Evolutionary conservation across 2,113 vertebrate genomes (phyloP).

Genomic region (Oceanodroma tethys): DNA sequence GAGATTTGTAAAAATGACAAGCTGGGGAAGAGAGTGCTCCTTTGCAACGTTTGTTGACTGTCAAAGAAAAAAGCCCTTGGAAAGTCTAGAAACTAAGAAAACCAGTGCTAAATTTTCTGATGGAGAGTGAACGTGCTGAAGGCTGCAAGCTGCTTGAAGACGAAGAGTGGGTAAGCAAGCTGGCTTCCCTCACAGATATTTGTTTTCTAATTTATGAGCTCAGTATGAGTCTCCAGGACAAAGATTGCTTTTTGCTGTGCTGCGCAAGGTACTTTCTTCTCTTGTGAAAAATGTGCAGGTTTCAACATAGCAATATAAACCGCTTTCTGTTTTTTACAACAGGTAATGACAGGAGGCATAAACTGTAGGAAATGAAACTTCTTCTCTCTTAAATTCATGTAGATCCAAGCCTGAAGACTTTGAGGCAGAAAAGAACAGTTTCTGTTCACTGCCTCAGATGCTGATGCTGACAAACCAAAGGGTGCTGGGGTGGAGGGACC

Average conservation of each 20-base stretch:
- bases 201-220: background rate
- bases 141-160: background rate
- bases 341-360: background rate
- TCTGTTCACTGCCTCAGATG: background rate
- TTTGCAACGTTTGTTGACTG: background rate
- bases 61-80: background rate
- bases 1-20: background rate
- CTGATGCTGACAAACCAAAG: background rate
- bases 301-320: background rate
- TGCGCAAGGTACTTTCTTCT: background rate
- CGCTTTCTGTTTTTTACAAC: background rate
- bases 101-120: background rate
- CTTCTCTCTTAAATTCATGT: background rate
- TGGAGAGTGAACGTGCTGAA: background rate
- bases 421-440: background rate
- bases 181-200: background rate
- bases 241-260: background rate
- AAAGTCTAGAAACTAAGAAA: background rate
- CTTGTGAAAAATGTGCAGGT: background rate
- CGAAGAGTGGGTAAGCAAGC: background rate
- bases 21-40: background rate
- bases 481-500: background rate
- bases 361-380: background rate
- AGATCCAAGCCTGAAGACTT: background rate
- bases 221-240: background rate